These are phyloP conservation scores for Proales similis DNA, from an alignment of 1,140 invertebrate species.

Conservation along the genomic window DNA sequence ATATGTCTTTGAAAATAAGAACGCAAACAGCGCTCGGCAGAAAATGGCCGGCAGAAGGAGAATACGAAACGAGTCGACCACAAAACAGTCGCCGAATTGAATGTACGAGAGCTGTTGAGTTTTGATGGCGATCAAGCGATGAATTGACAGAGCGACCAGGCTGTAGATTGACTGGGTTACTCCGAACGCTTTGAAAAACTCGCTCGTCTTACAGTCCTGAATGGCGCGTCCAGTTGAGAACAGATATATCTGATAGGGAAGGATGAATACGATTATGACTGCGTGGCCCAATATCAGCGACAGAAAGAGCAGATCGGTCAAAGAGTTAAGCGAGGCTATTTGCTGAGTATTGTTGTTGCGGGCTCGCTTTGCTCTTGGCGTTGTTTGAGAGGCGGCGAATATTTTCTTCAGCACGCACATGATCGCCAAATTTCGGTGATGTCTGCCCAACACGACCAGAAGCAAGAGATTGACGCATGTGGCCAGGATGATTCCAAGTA, in stretches of 20 bases:
- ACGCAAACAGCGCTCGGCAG: too few species aligned
- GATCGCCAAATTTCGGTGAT: too few species aligned
- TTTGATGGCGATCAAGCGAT: constrained; percentile 32
- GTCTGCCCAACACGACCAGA: too few species aligned
- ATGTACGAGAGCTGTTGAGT: constrained; percentile 11
- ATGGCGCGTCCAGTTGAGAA: constrained; percentile 8
- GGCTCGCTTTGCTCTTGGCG: too few species aligned
- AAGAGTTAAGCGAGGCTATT: constrained; percentile 21
- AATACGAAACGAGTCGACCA: constrained; percentile 26
- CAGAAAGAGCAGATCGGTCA: constrained; percentile 8
- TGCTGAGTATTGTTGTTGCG: too few species aligned
- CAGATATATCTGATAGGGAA: constrained; percentile 20
- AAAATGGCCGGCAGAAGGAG: too few species aligned
- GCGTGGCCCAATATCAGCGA: constrained; percentile 11
- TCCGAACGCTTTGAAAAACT: constrained; percentile 32
- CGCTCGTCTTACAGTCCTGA: not conserved
- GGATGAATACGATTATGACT: constrained; percentile 15
- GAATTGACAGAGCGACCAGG: constrained; percentile 24
- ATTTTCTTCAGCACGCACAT: too few species aligned
- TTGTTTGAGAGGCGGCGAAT: too few species aligned
- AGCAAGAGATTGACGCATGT: too few species aligned
- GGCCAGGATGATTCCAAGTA: too few species aligned
- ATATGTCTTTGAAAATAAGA: constrained; percentile 14
- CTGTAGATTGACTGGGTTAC: constrained; percentile 32
- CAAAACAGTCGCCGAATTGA: constrained; percentile 2